Base-by-base conservation (phyloP, 2,888 invertebrate species). In the Leistus spinibarbis region DNA sequence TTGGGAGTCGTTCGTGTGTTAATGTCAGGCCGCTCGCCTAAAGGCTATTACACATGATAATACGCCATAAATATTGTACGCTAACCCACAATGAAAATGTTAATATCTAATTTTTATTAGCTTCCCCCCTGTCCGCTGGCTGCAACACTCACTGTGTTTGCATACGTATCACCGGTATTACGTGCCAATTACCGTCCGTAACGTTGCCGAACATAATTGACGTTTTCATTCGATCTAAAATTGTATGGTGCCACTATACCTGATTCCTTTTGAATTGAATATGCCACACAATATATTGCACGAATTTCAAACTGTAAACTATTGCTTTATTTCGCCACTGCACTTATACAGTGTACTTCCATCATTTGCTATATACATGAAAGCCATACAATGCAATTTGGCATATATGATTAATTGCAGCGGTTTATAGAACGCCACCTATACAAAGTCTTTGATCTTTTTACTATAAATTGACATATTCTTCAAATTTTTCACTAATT, bases 31-130 rank as follows among this genome's bases (percentile, higher is more conserved):
- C 75, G 66, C 27, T 66, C 62, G 75, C 75, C 66, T 75, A 69
- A 75, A 75, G 75, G 75, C 75, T 69, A 75, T 75, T 75, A 68
- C 75, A 75, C 75, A 75, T 75, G 75, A 75, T 75, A 75, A 75
- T 69, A 56, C 27, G 69, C 69, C 75, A 75, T 75, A 75, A 75
- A 75, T 75, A 75, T 69, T 75, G 69, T 56, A 75, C 69, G 63
- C 54, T 69, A 75, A 63, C 68, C 75, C 75, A 75, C 69, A 75
- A 75, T 75, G 75, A 75, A 75, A 75, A 75, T 75, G 75, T 75
- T 75, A 75, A 75, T 75, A 75, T 69, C 75, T 69, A 75, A 75
- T 75, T 75, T 75, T 75, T 75, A 69, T 75, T 68, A 63, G 54
- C 54, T 27, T n/a, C 22, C 60, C 57, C 40, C 56, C 27, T 17